Evolutionary conservation across 2,797 vertebrate species (phyloP).

Genomic region (Bradypus variegatus): DNA sequence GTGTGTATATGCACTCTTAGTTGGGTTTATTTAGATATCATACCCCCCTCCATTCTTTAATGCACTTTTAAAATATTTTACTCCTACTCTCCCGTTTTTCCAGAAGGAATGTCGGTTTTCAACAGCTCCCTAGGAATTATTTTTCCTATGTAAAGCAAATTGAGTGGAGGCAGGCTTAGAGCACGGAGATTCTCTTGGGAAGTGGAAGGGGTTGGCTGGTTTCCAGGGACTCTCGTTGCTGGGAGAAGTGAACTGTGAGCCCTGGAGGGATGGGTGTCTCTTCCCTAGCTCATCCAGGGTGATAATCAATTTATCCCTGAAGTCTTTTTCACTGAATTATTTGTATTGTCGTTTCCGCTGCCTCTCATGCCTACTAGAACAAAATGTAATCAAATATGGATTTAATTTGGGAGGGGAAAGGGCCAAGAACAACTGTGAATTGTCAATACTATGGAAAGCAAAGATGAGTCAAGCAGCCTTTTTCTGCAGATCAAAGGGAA

Average conservation of each 20-base stretch:
- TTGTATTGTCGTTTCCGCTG: background rate
- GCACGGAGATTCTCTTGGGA: background rate
- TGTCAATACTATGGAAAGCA: background rate
- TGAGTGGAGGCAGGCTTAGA: background rate
- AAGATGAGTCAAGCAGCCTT: background rate
- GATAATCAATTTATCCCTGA: background rate
- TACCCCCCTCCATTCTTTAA: background rate
- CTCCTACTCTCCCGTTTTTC: background rate
- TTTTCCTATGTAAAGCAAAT: constrained; percentile 42
- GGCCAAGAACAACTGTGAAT: background rate
- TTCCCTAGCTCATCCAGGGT: background rate
- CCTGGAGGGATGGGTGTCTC: background rate
- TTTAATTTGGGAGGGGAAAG: constrained; percentile 34
- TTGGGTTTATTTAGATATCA: background rate
- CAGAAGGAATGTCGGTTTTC: background rate
- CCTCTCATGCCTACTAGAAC: background rate
- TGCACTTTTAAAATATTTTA: background rate
- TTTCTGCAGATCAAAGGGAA: constrained; percentile 4
- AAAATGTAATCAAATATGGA: constrained; percentile 33
- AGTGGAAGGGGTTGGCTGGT: background rate
- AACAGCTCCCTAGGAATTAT: background rate
- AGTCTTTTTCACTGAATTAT: background rate
- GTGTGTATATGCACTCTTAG: background rate
- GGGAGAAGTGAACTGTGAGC: background rate
- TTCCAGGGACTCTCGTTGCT: constrained; percentile 23